Conservation (phyloP, 1,140 invertebrate species). For the Trypoxylus dichotomus region DNA sequence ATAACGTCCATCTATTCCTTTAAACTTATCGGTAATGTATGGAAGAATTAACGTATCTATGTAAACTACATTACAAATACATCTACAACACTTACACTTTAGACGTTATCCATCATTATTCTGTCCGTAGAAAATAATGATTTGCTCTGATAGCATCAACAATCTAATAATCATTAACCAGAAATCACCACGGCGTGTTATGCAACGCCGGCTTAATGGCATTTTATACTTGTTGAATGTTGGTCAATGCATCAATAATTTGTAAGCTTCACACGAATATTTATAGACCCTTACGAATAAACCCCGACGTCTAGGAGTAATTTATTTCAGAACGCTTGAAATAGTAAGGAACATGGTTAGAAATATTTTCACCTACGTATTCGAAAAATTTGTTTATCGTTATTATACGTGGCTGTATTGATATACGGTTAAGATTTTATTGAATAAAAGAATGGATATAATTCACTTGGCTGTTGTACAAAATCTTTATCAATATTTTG, state of each 20-base stretch:
- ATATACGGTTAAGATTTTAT: too few relatives aligned
- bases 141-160: not conserved
- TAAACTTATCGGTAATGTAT: not conserved
- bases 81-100: not conserved
- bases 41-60: not conserved
- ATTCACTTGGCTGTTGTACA: too few relatives aligned
- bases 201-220: not conserved
- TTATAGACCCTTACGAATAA: not conserved
- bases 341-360: too few relatives aligned
- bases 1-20: not conserved
- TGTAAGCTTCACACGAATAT: not conserved
- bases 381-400: too few relatives aligned
- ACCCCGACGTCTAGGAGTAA: too few relatives aligned
- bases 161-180: slow-evolving; percentile 18
- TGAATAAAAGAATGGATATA: too few relatives aligned
- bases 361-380: too few relatives aligned
- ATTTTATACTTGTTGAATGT: slow-evolving; percentile 22
- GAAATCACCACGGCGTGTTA: not conserved
- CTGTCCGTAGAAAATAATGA: not conserved
- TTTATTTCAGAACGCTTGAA: too few relatives aligned
- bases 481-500: too few relatives aligned
- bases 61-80: not conserved
- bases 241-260: not conserved
- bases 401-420: too few relatives aligned
- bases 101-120: not conserved